Evolutionary conservation across 2,797 vertebrate species (phyloP).

Genomic region (Paedocypris micromegethes): DNA sequence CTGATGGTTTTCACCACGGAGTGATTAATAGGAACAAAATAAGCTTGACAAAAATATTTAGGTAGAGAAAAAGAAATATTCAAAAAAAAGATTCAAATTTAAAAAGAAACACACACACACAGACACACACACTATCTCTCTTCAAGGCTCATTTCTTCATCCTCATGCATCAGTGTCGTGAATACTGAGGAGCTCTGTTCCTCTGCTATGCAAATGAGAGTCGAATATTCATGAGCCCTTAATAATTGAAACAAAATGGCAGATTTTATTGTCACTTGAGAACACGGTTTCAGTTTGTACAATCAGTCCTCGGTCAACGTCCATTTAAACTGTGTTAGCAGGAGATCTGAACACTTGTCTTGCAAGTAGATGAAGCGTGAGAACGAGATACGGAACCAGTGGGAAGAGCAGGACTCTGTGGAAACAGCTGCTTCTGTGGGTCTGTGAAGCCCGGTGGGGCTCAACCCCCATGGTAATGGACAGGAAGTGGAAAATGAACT

Average conservation of each 20-base stretch:
- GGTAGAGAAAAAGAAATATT: no score
- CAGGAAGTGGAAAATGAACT: conserved; percentile 19
- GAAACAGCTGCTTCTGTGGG: conserved; percentile 22
- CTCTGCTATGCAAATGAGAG: conserved; percentile 35
- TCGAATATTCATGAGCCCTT: conserved; percentile 43
- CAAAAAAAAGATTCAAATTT: no score
- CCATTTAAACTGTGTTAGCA: background rate
- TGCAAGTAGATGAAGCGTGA: background rate
- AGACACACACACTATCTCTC: conserved; percentile 9
- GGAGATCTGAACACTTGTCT: conserved; percentile 30
- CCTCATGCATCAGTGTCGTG: conserved; percentile 27
- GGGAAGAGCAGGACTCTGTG: conserved; percentile 7
- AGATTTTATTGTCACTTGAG: conserved; percentile 9
- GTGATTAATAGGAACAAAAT: no score
- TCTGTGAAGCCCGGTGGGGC: conserved; percentile 27
- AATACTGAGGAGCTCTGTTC: conserved; percentile 14
- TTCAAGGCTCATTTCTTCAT: background rate
- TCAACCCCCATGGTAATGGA: conserved; percentile 34
- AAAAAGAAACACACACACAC: no score
- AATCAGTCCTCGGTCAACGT: conserved; percentile 2
- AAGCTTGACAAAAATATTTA: no score
- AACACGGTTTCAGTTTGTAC: background rate
- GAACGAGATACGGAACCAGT: background rate
- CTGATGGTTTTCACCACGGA: no score
- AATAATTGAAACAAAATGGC: conserved; percentile 41